Percentiles rank a stretch among this genome's conserved stretches.
Evolutionary conservation across 2,113 vertebrate genomes (phyloP).

Genomic region (Dermatemys mawii): DNA sequence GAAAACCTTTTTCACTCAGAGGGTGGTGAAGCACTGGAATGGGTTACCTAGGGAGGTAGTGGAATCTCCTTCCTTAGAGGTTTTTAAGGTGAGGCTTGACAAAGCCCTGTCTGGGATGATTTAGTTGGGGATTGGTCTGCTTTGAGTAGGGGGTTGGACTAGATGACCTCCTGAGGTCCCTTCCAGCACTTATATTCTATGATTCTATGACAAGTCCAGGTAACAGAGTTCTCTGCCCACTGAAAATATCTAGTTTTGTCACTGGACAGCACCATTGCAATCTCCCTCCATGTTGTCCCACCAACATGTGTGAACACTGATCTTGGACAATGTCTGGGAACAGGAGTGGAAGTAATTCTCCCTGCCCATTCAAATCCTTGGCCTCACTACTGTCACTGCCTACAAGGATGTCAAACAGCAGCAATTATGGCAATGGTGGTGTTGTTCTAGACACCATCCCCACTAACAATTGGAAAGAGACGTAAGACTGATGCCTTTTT

Average conservation of each 20-base stretch:
- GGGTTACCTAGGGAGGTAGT: too few species aligned
- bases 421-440: neutral
- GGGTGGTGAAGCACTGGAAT: too few species aligned
- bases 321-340: neutral
- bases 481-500: neutral
- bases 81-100: too few species aligned
- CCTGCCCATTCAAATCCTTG: too few species aligned
- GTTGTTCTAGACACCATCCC: neutral
- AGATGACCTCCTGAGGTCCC: too few species aligned
- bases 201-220: too few species aligned
- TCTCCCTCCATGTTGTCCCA: neutral
- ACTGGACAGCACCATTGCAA: neutral
- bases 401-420: neutral
- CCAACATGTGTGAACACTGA: neutral
- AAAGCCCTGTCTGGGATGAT: too few species aligned
- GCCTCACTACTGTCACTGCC: neutral
- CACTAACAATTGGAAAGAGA: neutral
- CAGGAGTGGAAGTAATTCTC: neutral
- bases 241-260: neutral
- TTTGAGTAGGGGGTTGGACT: too few species aligned
- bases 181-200: too few species aligned
- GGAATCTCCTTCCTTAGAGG: too few species aligned
- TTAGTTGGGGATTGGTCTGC: too few species aligned
- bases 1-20: too few species aligned
- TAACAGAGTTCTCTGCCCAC: neutral